Base-by-base conservation (phyloP, 2,113 vertebrate species). In the Bubo scandiacus region DNA sequence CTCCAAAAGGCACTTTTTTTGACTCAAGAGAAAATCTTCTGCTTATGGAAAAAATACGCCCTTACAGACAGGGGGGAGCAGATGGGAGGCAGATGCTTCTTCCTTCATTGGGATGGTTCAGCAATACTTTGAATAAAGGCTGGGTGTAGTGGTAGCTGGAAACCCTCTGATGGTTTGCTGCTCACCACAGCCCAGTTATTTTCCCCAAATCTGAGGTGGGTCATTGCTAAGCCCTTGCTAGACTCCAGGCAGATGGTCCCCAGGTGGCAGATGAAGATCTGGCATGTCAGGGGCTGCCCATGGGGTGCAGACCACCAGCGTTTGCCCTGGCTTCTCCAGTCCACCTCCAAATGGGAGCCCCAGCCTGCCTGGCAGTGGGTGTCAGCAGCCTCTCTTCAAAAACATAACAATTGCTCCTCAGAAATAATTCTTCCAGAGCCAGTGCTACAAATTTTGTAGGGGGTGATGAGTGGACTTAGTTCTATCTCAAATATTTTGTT, bases 301-400 rank as follows among this genome's bases (percentile, higher is more conserved):
- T 5, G 12, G 25, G 17, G 10, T 2, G 13, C 30, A 30, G 57
- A 54, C 29, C 81, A 84, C 19, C 52, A 72, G 23, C 1, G 5
- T 29, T 54, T 26, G 42, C 25, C 52, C 20, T 79, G 36, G 11
- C 52, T 81, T 59, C 47, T 38, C 51, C n/a, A 42, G 4, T 17
- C 36, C 4, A 4, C 5, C 42, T 65, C 40, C 1, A 2, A 85
- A 51, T 34, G 21, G 68, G 51, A 92, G 9, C 27, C 29, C 27
- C 63, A 73, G 40, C 26, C 49, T 47, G 58, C 52, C 42, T 1
- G 7, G 54, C 34, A 74, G 40, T 0, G 0, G 20, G 5, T 61
- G 58, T 34, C 82, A 68, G 49, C 70, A 95, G 14, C 42, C 10
- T 59, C 34, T 70, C 54, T 90, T 70, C 54, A 62, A 54, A 92